Base-by-base conservation (phyloP, 2,888 invertebrate species). In the Plebejus anna region DNA sequence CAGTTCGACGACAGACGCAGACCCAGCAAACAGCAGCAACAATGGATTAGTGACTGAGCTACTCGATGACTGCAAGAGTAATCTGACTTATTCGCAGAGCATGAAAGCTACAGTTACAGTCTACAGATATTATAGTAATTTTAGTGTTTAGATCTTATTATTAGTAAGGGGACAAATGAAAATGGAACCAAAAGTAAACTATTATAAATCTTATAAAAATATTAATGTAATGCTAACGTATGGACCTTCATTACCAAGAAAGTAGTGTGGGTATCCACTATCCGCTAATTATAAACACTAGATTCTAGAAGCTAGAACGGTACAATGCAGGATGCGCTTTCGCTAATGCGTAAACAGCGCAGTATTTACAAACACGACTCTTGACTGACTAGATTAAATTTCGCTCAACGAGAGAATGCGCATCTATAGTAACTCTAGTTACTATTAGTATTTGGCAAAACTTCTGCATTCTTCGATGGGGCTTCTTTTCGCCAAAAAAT, bases 241-340 rank as follows among this genome's bases (percentile, higher is more conserved):
- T 28, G 16, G 16, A n/a, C 5, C 28, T 72, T 28, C 1, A 72
- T 4, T 11, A 47, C 13, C 47, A 55, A 2, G 55, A 73, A 73
- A 51, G 55, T 73, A 73, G 55, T 51, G 32, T 73, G 16, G 6
- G 73, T 73, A 51, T 73, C 73, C 73, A 47, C 22, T 73, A 51
- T 73, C 73, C 73, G 72, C 22, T 71, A 22, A 71, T 42, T 72
- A 22, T 42, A 72, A 72, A 47, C 22, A 42, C 22, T 47, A 28
- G 7, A 47, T 28, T n/a, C 47, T 47, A 11, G 7, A 47, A 47
- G 42, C 47, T 47, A 11, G 47, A 11, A 47, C 42, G 47, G n/a
- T 4, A 55, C 42, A 22, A 47, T n/a, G 11, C 42, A 72, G 22
- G 72, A 72, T 42, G 47, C 47, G 42, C 42, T 42, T 22, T 72